A percentile compares a stretch with the other conserved stretches of the same genome.
phyloP scores from a whole-genome alignment of 2,113 vertebrate genomes.

The Sinocyclocheilus grahami region DNA sequence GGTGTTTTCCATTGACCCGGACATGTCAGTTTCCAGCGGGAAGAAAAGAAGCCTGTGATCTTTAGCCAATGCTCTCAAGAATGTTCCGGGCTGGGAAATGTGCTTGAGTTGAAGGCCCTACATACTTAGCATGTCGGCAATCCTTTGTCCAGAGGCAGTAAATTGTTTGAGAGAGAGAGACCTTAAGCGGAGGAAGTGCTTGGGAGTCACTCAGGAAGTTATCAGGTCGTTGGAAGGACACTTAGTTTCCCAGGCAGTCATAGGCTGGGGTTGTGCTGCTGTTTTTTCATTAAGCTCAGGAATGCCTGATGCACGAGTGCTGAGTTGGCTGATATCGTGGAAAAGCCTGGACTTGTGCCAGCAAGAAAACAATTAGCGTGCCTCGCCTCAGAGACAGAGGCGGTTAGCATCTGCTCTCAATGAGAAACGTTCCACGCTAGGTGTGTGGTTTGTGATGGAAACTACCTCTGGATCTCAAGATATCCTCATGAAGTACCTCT shows the following conservation, averaged over 20 bases:
- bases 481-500: constrained; percentile 9
- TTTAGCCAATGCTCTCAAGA: constrained; percentile 31
- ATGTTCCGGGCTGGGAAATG: constrained; percentile 33
- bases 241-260: constrained; percentile 68
- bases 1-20: no score
- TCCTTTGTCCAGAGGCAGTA: constrained; percentile 21
- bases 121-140: background rate
- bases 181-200: constrained; percentile 57
- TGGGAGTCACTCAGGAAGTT: constrained; percentile 72
- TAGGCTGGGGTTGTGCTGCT: constrained; percentile 44
- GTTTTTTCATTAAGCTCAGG: constrained; percentile 65
- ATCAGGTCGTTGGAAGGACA: constrained; percentile 61
- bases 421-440: constrained; percentile 32
- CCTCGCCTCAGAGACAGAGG: constrained; percentile 32
- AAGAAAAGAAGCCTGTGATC: constrained; percentile 16
- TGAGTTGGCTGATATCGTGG: constrained; percentile 67
- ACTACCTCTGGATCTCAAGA: constrained; percentile 43
- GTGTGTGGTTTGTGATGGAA: constrained; percentile 43
- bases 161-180: constrained; percentile 9
- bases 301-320: constrained; percentile 62
- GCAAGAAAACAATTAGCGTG: constrained; percentile 63
- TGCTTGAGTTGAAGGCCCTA: constrained; percentile 19
- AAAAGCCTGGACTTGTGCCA: constrained; percentile 60
- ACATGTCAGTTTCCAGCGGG: no score
- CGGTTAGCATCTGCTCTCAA: constrained; percentile 53